phyloP scores from a whole-genome alignment of 2,797 vertebrate species.

The Sebastes paucispinis region DNA sequence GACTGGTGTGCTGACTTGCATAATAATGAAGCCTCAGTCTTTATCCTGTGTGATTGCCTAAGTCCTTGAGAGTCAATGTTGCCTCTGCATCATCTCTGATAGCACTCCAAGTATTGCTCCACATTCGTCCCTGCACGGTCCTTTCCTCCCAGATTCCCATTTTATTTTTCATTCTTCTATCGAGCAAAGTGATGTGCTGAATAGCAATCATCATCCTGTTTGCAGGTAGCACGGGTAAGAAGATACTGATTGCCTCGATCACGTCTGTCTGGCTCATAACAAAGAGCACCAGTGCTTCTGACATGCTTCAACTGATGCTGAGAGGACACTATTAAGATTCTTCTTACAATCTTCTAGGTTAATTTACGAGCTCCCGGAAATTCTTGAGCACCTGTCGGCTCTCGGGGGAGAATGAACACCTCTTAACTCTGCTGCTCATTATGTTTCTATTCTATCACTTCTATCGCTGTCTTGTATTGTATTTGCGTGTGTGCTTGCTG shows the following conservation, averaged over 20 bases:
- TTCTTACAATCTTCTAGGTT: not conserved
- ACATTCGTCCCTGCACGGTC: not conserved
- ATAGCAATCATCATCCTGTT: conserved; percentile 32
- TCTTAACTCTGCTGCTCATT: not conserved
- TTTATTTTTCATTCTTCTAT: conserved; percentile 8
- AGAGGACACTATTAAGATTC: not conserved
- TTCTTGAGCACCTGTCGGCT: conserved; percentile 3
- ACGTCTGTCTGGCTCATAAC: not conserved
- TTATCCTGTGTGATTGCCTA: conserved; percentile 33
- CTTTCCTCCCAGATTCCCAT: not conserved
- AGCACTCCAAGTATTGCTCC: conserved; percentile 8
- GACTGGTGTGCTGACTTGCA: conserved; percentile 44
- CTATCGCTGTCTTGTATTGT: not conserved
- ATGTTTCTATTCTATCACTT: not conserved
- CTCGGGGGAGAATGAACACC: not conserved
- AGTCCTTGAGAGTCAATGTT: conserved; percentile 47
- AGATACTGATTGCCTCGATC: conserved; percentile 10
- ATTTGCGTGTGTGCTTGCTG: not conserved
- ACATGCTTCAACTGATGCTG: not conserved
- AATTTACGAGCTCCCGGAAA: not conserved
- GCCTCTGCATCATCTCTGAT: conserved; percentile 27
- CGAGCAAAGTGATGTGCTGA: not conserved
- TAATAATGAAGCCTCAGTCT: conserved; percentile 50
- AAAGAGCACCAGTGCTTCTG: conserved; percentile 3
- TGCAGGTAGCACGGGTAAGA: not conserved